phyloP scores from a whole-genome alignment of 2,888 invertebrate species.

The Myopa tessellatipennis region DNA sequence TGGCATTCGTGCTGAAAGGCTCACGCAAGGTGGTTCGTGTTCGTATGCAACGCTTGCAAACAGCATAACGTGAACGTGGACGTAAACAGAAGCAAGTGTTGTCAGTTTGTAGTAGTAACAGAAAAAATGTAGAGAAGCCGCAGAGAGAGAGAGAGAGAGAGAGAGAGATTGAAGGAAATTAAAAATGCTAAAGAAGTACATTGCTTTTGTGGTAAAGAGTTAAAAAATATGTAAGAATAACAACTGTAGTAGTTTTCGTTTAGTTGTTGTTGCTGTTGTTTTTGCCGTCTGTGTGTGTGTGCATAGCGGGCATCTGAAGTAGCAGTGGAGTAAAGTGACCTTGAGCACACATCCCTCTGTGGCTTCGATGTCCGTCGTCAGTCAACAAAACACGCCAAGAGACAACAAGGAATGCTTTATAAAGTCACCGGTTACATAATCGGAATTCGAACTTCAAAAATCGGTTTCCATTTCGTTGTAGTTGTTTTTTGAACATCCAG shows the following conservation, averaged over 20 bases:
- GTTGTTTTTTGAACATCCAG: neutral
- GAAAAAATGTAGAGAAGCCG: neutral
- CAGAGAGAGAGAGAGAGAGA: neutral
- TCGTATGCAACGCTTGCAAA: neutral
- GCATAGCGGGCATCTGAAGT: neutral
- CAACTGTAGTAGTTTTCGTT: neutral
- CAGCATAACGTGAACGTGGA: neutral
- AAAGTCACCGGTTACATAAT: neutral
- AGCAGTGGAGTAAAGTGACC: no score
- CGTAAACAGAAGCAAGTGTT: neutral
- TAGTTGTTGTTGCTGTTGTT: neutral
- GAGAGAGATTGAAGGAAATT: neutral
- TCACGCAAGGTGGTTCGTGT: conserved; percentile 27
- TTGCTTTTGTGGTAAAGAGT: neutral
- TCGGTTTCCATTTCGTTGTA: neutral
- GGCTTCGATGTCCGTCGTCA: no score
- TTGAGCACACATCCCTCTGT: no score
- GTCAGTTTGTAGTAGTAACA: neutral
- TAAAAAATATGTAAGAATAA: neutral
- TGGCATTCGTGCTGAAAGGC: conserved; percentile 32
- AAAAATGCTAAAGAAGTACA: neutral
- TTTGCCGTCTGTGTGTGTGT: neutral
- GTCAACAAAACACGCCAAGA: no score
- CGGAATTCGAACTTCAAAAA: neutral
- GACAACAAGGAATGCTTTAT: neutral